Conservation (phyloP, 1,140 invertebrate genomes). For the Oedothorax gibbosus region DNA sequence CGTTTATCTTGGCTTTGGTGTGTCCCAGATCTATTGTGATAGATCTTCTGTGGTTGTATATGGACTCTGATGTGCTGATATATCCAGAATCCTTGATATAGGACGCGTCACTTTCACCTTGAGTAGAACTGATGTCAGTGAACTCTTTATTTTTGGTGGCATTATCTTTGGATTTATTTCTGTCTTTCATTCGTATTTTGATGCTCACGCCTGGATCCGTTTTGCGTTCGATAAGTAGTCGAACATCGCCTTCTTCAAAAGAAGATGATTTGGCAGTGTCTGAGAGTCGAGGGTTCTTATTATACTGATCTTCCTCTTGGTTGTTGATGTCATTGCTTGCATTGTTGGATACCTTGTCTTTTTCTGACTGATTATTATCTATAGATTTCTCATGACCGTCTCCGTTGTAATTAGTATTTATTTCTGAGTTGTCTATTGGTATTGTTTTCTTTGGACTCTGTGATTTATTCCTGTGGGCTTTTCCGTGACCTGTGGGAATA, state of each 20-base stretch:
- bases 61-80: conserved; percentile 44
- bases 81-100: conserved; percentile 37
- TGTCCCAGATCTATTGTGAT: conserved; percentile 50
- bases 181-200: conserved; percentile 37
- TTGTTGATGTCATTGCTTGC: neutral
- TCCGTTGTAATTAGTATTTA: too few relatives aligned
- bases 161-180: conserved; percentile 21
- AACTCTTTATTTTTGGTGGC: neutral
- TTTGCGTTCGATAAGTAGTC: conserved; percentile 49
- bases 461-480: too few relatives aligned
- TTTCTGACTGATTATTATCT: neutral
- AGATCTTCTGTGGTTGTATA: conserved; percentile 39
- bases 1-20: conserved; percentile 53
- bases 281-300: neutral
- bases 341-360: neutral
- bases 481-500: too few relatives aligned
- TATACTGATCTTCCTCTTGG: neutral
- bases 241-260: conserved; percentile 45
- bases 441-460: too few relatives aligned
- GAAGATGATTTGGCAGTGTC: conserved; percentile 49
- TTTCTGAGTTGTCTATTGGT: too few relatives aligned
- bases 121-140: conserved; percentile 27
- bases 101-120: conserved; percentile 40
- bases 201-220: conserved; percentile 44
- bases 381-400: neutral